These are phyloP conservation scores for Neocloeon triangulifer DNA, from an alignment of 1,140 invertebrate species.

Conservation along the genomic window DNA sequence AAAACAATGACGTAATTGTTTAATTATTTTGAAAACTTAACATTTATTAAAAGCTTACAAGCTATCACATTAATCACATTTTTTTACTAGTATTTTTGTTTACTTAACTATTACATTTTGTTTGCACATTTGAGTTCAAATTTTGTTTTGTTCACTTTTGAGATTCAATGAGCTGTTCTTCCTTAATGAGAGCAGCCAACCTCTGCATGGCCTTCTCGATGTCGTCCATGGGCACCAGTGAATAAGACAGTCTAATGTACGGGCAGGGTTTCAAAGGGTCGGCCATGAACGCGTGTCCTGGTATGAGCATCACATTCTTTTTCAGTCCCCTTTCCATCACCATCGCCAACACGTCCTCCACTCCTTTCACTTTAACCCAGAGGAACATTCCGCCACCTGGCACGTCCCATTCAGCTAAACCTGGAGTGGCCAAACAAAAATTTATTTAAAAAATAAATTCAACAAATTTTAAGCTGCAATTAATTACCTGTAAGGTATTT, in stretches of 20 bases:
- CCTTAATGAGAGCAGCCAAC: neutral
- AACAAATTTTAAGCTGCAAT: too few species aligned
- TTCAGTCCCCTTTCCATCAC: conserved; percentile 13
- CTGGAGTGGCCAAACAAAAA: too few species aligned
- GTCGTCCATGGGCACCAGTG: conserved; percentile 15
- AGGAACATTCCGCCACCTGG: conserved; percentile 25
- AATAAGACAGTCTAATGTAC: conserved; percentile 20
- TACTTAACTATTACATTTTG: neutral
- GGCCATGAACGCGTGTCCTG: conserved; percentile 19
- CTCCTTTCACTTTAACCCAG: conserved; percentile 20
- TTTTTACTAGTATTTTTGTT: neutral
- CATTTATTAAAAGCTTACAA: neutral
- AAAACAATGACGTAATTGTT: neutral
- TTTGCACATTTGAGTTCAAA: neutral
- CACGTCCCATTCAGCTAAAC: conserved; percentile 20
- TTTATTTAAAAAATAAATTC: too few species aligned
- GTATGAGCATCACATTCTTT: conserved; percentile 18
- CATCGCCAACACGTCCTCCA: conserved; percentile 19
- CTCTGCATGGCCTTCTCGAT: conserved; percentile 16
- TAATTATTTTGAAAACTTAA: neutral
- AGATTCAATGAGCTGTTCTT: neutral
- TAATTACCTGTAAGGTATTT: conserved; percentile 20
- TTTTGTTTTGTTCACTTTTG: neutral
- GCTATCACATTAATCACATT: neutral
- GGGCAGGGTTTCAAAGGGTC: conserved; percentile 14